Conservation (phyloP, 2,888 invertebrate genomes). For the Cosmia pyralina region DNA sequence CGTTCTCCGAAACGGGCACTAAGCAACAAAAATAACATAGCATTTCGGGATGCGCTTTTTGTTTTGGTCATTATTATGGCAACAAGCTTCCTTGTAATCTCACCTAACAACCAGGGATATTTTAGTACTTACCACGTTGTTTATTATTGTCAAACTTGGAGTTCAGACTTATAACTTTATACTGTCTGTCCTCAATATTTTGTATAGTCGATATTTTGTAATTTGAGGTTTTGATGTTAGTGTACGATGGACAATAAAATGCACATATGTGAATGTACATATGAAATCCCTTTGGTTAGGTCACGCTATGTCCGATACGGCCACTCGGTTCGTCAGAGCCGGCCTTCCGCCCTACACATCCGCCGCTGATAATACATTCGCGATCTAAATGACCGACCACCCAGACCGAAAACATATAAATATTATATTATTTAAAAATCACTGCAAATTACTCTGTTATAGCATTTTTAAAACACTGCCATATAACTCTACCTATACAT, state of each 20-base stretch:
- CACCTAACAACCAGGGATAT: conserved; percentile 23
- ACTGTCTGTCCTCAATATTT: conserved; percentile 2
- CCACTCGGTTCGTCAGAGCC: conserved; percentile 63
- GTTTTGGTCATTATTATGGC: conserved; percentile 83
- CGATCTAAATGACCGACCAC: conserved; percentile 71
- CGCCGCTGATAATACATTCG: conserved; percentile 82
- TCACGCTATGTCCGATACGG: conserved; percentile 60
- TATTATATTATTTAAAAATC: conserved; percentile 18
- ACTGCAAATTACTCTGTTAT: conserved; percentile 2
- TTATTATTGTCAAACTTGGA: conserved; percentile 4
- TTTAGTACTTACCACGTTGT: conserved; percentile 10
- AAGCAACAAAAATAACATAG: conserved; percentile 87
- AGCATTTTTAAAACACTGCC: not conserved
- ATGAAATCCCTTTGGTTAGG: conserved; percentile 55
- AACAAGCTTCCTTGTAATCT: conserved; percentile 71
- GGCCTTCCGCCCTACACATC: conserved; percentile 86
- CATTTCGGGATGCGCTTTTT: conserved; percentile 88
- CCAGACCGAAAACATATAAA: conserved; percentile 52
- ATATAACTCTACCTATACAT: not conserved
- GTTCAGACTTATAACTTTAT: not conserved
- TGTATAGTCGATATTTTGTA: not conserved
- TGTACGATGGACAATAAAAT: conserved; percentile 26
- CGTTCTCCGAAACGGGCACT: conserved; percentile 88
- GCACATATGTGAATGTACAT: conserved; percentile 21
- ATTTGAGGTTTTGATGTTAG: conserved; percentile 1